Base-by-base conservation (phyloP, 2,113 vertebrate species). In the Cricetomys ansorgei region DNA sequence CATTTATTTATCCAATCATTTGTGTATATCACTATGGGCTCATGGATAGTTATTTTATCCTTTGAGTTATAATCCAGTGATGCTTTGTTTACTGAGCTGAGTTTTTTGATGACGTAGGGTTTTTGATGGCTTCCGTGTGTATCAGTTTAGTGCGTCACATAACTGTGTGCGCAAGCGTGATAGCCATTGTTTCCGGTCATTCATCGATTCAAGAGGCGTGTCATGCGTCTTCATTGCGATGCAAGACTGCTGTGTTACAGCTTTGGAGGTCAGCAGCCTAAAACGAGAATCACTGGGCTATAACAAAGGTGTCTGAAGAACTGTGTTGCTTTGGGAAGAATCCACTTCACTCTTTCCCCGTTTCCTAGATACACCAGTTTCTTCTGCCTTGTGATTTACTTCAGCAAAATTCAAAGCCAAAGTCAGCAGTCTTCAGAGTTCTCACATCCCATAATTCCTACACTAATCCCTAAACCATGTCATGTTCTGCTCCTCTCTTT, bases 81-180 rank as follows among this genome's bases (percentile, higher is more conserved):
- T 79, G 65, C 48, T 93, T 94, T 90, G 83, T 92, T 91, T 89
- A 84, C 55, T 84, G 93, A 75, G 80, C 80, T 90, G 91, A 72
- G 40, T 92, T 83, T 95, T 95, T 83, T 81, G 21, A 96, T 83
- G 92, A 77, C 70, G 43, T 34, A 87, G 76, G n/a, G 37, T 94
- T 90, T 93, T 94, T 91, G 91, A 70, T 53, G 45, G 75, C 15
- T 12, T 16, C n/a, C n/a, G 34, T 37, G 57, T 17, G 3, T 57
- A 73, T 93, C 2, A 59, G 55, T 27, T 80, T 73, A 89, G 73
- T 5, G 53, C 89, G 73, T 77, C 34, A 23, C 19, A 53, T 4
- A 77, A 4, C 40, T 21, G 7, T 34, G 37, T 16, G 27, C 17
- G 2, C 13, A 53, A 25, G 7, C 1, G 6, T 6, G 21, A 64